Evolutionary conservation across 1,140 invertebrate genomes (phyloP), one percentile per base, ranked within the genome.

Genomic region (Meloidogyne floridensis): DNA sequence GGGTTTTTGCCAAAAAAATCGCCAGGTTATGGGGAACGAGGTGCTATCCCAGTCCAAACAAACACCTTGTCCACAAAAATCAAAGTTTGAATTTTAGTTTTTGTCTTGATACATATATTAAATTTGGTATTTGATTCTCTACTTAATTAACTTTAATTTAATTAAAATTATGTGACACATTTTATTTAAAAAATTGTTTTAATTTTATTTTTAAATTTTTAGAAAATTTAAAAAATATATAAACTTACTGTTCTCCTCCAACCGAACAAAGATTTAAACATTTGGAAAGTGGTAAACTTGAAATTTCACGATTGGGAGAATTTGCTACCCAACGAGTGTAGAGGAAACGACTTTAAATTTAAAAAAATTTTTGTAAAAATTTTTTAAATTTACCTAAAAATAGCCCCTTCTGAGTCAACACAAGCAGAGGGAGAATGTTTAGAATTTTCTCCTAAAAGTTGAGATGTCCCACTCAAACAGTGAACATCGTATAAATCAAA

Each of bases 401-500:
- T 32, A 65, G 77, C 77, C 20, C 77, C 77, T 47, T 79, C 77
- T 20, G 77, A 3, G 9, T 84, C 82, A 20, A 80, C 76, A 47
- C 80, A 80, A 20, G 59, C 65, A 51, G 42, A 71, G 8, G 18
- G 77, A 43, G 54, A 53, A 20, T 18, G 18, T 8, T 51, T 71
- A 47, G 9, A n/a, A 74, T 74, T 74, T 65, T 65, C 59, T 71
- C 70, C 70, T 18, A 42, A 20, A 43, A 69, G 82, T 85, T 83
- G 2, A n/a, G 77, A 87, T 83, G 82, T 15, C 9, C 43, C 42
- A 32, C 81, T 51, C 53, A 89, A 81, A 80, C 88, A 89, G 70
- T 89, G 88, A 72, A 89, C 71, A 81, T 89, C 88, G 72, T 89
- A 89, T 0, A 89, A 82, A 81, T 89, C 88, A 54, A 86, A 75